These are phyloP conservation scores for Centropus bengalensis DNA, from an alignment of 2,113 vertebrate species.

Conservation along the genomic window DNA sequence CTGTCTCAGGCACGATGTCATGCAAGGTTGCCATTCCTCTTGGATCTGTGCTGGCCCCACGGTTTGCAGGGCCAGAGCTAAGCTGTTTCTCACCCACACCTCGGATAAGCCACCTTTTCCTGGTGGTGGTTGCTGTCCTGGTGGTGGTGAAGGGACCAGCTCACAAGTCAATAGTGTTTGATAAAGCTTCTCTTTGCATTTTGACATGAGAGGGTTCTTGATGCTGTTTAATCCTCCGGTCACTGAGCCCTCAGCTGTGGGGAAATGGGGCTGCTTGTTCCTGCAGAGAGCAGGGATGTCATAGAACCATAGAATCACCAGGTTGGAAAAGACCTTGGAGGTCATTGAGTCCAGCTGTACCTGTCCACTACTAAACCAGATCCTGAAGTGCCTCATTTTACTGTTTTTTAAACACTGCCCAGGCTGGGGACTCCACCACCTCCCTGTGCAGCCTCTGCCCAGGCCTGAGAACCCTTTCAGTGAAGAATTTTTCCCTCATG, in stretches of 20 bases:
- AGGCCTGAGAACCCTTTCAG: no score
- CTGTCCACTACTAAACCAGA: no score
- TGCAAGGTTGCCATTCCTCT: background rate
- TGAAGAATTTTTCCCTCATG: no score
- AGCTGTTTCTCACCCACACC: background rate
- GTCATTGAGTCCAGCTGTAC: no score
- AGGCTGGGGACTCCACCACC: no score
- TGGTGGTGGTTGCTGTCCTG: rapidly evolving
- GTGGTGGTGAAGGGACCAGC: rapidly evolving
- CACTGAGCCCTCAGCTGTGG: rapidly evolving
- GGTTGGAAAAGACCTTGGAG: no score
- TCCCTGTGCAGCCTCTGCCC: no score
- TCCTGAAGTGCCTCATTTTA: no score
- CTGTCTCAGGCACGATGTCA: rapidly evolving
- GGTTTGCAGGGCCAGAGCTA: background rate
- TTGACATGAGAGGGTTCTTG: rapidly evolving
- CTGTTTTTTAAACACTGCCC: no score
- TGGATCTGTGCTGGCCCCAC: rapidly evolving
- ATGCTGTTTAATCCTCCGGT: background rate
- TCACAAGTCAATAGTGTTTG: rapidly evolving
- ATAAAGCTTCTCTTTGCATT: rapidly evolving
- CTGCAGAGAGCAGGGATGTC: background rate
- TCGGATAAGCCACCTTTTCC: rapidly evolving
- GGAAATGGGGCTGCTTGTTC: background rate
- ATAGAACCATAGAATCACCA: no score